Evolutionary conservation across 2,113 vertebrate species (phyloP).

Genomic region (Hydrochoerus hydrochaeris): DNA sequence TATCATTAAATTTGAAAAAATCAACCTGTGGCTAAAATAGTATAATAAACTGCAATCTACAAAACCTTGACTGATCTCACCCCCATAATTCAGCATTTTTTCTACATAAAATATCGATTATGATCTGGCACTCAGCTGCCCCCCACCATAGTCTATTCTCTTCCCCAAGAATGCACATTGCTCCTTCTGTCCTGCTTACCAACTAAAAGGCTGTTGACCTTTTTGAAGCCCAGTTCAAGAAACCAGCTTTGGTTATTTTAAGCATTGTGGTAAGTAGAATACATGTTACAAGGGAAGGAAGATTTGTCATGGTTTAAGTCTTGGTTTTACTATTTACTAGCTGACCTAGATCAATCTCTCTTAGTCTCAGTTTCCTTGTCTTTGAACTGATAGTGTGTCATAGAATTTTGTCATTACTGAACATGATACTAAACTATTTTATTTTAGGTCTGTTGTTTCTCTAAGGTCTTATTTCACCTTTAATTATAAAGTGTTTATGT

Average conservation of each 20-base stretch:
- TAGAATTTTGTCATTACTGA: constrained; percentile 8
- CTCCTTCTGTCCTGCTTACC: neutral
- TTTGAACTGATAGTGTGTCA: neutral
- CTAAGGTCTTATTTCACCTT: neutral
- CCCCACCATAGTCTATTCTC: neutral
- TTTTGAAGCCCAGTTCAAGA: neutral
- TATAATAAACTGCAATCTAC: neutral
- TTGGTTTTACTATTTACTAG: neutral
- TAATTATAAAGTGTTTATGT: neutral
- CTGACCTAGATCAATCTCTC: neutral
- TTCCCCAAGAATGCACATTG: neutral
- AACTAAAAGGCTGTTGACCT: neutral
- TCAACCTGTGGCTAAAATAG: neutral
- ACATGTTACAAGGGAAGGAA: neutral
- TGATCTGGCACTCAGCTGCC: neutral
- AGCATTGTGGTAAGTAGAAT: neutral
- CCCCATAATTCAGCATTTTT: neutral
- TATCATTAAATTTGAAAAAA: neutral
- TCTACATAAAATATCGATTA: neutral
- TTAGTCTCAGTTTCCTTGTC: constrained; percentile 3
- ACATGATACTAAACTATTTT: neutral
- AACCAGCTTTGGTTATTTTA: neutral
- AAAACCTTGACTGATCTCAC: neutral
- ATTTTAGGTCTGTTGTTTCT: neutral
- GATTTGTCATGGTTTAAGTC: neutral